phyloP scores from a whole-genome alignment of 2,888 invertebrate genomes.

The Copidosoma aretas region DNA sequence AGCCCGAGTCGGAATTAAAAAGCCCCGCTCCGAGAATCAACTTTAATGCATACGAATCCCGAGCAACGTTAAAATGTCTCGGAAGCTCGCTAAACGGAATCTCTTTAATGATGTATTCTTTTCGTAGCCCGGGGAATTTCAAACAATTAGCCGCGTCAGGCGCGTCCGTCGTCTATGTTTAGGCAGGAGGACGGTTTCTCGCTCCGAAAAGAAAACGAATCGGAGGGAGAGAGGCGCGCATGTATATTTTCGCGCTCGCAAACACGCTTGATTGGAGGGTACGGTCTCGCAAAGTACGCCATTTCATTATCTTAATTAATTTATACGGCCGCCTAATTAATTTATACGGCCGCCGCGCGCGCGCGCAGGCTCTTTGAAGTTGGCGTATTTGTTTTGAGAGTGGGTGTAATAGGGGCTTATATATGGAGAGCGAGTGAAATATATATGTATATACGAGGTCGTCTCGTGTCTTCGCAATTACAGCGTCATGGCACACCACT shows the following conservation, averaged over 20 bases:
- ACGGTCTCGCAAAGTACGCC: slow-evolving; percentile 23
- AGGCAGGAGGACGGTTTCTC: slow-evolving; percentile 15
- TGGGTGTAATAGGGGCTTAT: not conserved
- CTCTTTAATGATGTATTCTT: slow-evolving; percentile 11
- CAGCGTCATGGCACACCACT: not conserved
- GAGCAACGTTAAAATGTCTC: no score
- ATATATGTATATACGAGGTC: no score
- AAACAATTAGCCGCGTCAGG: slow-evolving; percentile 21
- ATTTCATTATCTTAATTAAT: slow-evolving; percentile 37
- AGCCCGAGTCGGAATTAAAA: no score
- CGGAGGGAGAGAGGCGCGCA: not conserved
- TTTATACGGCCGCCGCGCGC: slow-evolving; percentile 18
- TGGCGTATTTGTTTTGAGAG: slow-evolving; percentile 20
- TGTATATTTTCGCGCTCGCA: no score
- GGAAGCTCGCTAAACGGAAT: slow-evolving; percentile 1
- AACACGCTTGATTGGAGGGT: not conserved
- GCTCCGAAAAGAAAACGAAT: not conserved
- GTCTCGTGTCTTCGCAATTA: not conserved
- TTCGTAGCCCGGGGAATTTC: slow-evolving; percentile 12
- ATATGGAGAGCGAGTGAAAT: not conserved
- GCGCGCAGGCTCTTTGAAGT: slow-evolving; percentile 28
- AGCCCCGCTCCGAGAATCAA: no score
- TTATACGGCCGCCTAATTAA: slow-evolving; percentile 33
- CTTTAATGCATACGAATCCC: no score
- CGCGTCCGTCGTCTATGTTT: slow-evolving; percentile 21